Evolutionary conservation across 2,888 invertebrate species (phyloP), one percentile per base, ranked within the genome.

Genomic region (Cephus pygmeus): DNA sequence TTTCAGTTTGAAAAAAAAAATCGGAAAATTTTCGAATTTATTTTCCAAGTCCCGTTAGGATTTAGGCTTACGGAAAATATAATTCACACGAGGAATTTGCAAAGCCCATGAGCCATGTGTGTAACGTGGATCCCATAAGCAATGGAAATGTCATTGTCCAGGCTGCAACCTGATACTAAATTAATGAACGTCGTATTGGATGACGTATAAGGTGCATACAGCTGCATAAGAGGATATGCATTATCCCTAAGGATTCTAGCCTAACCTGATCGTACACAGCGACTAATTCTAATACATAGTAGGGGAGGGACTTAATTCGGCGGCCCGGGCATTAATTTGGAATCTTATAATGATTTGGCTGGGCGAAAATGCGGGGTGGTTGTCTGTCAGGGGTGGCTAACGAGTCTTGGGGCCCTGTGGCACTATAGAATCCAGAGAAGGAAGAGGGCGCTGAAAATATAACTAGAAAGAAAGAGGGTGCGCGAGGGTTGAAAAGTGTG

Each of bases 281-380:
- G 23, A 56, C 23, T 56, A 56, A 56, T 23, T 56, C 56, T 56
- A 56, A 56, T 56, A 56, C 23, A 23, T 56, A 56, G 23, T 6
- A 23, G 23, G 56, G 56, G 9, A 56, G 56, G 23, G 0, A 73
- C 31, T 40, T 83, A 82, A 84, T 84, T 84, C 85, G 83, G 85
- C 83, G 85, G 78, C 83, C 56, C 56, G 56, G 81, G 83, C 84
- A 86, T 89, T 87, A 87, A 88, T 89, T 89, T 84, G 83, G 83
- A 86, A 87, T 84, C 86, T 85, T 85, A 87, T 86, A 87, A 87
- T 87, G 86, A 88, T 87, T 87, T 86, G 82, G 83, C 81, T 80
- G 81, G 82, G 79, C 80, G 82, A 80, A 86, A 87, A 85, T 82
- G 69, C 76, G 80, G 9, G 56, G 9, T 69, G 78, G 75, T 75